phyloP scores from a whole-genome alignment of 2,797 vertebrate species.

The Astyanax mexicanus region DNA sequence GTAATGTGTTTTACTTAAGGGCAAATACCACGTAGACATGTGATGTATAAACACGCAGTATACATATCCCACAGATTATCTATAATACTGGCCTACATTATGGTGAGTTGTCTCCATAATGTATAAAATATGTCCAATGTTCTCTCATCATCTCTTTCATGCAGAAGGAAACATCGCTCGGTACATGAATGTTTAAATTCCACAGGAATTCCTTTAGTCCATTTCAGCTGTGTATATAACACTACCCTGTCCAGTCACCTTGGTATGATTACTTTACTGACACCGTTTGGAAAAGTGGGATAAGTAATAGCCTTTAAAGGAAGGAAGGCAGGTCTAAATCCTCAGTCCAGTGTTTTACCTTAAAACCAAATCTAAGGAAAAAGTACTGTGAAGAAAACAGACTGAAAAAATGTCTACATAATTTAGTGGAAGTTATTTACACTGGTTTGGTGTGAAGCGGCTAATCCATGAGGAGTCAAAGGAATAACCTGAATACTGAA shows the following conservation, averaged over 20 bases:
- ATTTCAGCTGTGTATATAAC: background rate
- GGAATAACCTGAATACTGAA: too few relatives aligned
- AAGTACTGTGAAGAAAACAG: too few relatives aligned
- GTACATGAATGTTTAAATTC: constrained; percentile 2
- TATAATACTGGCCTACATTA: background rate
- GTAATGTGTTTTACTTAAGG: constrained; percentile 12
- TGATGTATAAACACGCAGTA: too few relatives aligned
- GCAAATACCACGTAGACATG: background rate
- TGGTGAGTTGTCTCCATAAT: background rate
- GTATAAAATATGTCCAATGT: background rate
- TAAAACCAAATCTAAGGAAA: too few relatives aligned
- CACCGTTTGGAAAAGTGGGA: background rate
- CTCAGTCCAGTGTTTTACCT: too few relatives aligned
- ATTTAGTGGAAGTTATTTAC: too few relatives aligned
- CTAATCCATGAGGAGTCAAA: too few relatives aligned
- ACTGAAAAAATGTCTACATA: too few relatives aligned
- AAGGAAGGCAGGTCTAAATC: background rate
- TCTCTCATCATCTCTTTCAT: background rate
- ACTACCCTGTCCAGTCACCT: background rate
- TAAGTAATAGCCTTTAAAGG: background rate
- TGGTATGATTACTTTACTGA: background rate
- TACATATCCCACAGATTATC: background rate
- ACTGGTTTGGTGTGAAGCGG: too few relatives aligned
- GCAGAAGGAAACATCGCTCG: background rate
- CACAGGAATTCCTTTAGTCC: background rate